Base-by-base conservation (phyloP, 2,113 vertebrate species). In the Chamaetylas fuelleborni region DNA sequence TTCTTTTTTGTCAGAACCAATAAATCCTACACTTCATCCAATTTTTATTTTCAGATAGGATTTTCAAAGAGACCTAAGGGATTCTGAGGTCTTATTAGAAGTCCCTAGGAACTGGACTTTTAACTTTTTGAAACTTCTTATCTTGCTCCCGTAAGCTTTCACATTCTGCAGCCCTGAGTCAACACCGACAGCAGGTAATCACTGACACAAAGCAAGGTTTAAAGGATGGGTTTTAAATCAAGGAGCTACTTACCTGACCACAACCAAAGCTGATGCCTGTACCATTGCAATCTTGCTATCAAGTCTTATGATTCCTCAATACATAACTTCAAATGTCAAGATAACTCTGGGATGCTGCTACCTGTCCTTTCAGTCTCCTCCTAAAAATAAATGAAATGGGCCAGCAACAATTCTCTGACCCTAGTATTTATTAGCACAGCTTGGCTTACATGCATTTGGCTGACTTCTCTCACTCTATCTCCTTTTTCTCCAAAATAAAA, bases 41-140 rank as follows among this genome's bases (percentile, higher is more conserved):
- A 88, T 90, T 94, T 94, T 95, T 81, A 89, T 92, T 93, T 96
- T 95, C 70, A 84, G 65, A 86, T 40, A 61, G 62, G 57, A 92
- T 91, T 95, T 92, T 77, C 87, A 77, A 62, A 86, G 82, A 87
- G 42, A 87, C 74, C 70, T 88, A 62, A 70, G 70, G 93, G 91
- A 95, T 95, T 92, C 86, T 90, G 92, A 71, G 76, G 51, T 83
- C 42, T 80, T 89, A 70, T 85, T 83, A 89, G 24, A 70, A 91
- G 87, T 73, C 42, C 8, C 38, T 51, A 12, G 38, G 47, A 94
- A 83, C 19, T 34, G n/a, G 33, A 43, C 67, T 90, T 88, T 83
- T 70, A 97, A 78, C 76, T 95, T 65, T 71, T 36, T 91, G 64
- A 88, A 91, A 86, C 51, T 88, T 71, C 62, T 80, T 91, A 82